Evolutionary conservation across 2,888 invertebrate genomes (phyloP).

Genomic region (Meiosimyza decipiens): DNA sequence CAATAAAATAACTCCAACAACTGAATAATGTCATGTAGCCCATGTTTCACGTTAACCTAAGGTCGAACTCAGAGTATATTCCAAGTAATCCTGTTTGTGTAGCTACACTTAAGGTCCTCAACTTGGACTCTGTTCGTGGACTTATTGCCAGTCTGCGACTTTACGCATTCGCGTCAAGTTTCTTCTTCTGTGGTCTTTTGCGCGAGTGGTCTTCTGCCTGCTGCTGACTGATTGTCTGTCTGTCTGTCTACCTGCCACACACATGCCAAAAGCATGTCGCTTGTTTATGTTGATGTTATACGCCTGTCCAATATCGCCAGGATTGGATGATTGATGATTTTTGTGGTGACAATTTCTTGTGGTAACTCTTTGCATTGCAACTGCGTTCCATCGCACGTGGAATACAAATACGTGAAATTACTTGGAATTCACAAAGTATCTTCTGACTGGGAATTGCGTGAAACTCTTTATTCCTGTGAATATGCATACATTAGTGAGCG

Average conservation of each 20-base stretch:
- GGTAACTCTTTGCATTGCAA: too few species aligned
- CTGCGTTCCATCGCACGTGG: too few species aligned
- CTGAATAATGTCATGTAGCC: neutral
- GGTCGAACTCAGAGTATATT: too few species aligned
- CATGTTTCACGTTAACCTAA: too few species aligned
- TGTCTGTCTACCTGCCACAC: neutral
- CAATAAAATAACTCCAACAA: slow-evolving; percentile 5
- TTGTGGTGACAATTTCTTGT: slow-evolving; percentile 31
- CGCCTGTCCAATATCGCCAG: slow-evolving; percentile 26
- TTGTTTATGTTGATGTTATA: slow-evolving; percentile 18
- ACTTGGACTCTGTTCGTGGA: neutral
- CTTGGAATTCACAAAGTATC: too few species aligned
- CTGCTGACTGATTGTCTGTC: neutral
- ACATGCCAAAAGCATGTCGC: slow-evolving; percentile 3
- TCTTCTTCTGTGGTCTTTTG: neutral
- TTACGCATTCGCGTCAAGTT: neutral
- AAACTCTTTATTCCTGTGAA: too few species aligned
- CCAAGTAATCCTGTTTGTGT: too few species aligned
- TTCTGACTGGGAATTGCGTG: too few species aligned
- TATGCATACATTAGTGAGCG: too few species aligned
- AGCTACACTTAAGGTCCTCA: too few species aligned
- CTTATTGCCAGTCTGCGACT: neutral
- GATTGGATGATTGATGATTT: slow-evolving; percentile 33
- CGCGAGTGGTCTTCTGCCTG: neutral
- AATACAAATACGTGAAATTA: too few species aligned